Evolutionary conservation across 2,113 vertebrate genomes (phyloP), one percentile per base, ranked within the genome.

Genomic region (Ramphastos sulfuratus): DNA sequence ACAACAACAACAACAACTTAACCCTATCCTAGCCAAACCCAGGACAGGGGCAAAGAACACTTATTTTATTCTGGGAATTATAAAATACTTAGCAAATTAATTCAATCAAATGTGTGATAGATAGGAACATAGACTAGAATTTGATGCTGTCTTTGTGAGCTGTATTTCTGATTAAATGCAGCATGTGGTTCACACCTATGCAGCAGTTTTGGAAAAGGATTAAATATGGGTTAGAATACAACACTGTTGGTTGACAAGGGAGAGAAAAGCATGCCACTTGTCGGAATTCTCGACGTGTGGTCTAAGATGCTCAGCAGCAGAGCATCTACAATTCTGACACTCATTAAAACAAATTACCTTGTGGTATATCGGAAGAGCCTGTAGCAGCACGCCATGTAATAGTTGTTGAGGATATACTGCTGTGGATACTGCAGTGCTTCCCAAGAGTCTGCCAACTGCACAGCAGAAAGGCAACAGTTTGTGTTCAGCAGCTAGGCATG

Each of bases 331-430:
- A 1, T 56, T 74, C 78, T 82, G 92, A 96, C 89, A 94, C 74
- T 95, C 55, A 88, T 95, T 95, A 96, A 48, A 89, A 92, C 85
- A 72, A 94, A 95, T 94, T 95, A 85, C 89, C 52, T 6, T 23
- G 81, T 52, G 78, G 46, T 81, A 10, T 85, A 73, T 81, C 87
- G 46, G 64, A 83, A 63, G 7, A 76, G 76, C 67, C 61, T 66
- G 90, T 4, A 95, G 77, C 94, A 93, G 95, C 90, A 91, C 24
- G 87, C 39, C 78, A 31, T 70, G 33, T 4, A 74, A 58, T 84
- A 94, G 95, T 83, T 96, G 85, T 39, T 83, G 64, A 61, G 77
- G 64, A 91, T 64, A 15, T 3, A 60, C 66, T 0, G 44, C 50
- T 69, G 55, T 4, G n/a, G 28, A 21, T 83, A 70, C 76, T 44